These are phyloP conservation scores for Zapornia atra DNA, from an alignment of 2,113 vertebrate genomes.

Conservation along the genomic window DNA sequence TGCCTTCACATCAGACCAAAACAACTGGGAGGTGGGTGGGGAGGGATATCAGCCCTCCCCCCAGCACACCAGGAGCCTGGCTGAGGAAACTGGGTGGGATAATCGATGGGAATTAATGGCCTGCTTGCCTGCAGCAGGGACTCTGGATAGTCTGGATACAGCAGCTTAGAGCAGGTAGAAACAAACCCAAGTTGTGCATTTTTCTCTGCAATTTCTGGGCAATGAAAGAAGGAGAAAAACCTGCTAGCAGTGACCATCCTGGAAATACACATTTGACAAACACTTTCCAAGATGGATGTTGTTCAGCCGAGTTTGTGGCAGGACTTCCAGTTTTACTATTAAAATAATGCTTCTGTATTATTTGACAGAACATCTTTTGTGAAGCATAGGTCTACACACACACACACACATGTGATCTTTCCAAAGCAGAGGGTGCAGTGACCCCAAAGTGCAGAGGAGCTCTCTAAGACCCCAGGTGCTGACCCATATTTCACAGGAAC, in stretches of 20 bases:
- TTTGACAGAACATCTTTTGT: not conserved
- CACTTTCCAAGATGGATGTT: not conserved
- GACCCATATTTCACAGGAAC: not conserved
- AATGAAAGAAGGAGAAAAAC: not conserved
- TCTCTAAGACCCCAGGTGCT: fast-evolving
- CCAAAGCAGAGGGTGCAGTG: not conserved
- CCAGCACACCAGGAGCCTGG: fast-evolving
- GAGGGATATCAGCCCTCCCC: not conserved
- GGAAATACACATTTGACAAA: not conserved
- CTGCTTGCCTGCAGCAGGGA: not conserved
- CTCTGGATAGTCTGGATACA: not conserved
- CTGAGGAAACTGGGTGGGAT: not conserved
- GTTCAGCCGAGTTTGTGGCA: not conserved
- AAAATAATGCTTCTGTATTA: not conserved
- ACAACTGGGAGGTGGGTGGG: not conserved
- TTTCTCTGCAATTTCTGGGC: not conserved
- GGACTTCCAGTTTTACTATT: not conserved
- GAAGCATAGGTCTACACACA: not conserved
- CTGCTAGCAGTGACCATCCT: not conserved
- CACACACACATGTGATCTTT: not conserved
- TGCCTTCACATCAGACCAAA: not conserved
- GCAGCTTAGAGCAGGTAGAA: not conserved
- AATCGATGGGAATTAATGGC: not conserved
- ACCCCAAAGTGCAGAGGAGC: not conserved
- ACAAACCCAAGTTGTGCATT: not conserved